A percentile compares a stretch with the other conserved stretches of the same genome.
phyloP scores from a whole-genome alignment of 1,140 invertebrate species.

The Panagrolaimus sp. region DNA sequence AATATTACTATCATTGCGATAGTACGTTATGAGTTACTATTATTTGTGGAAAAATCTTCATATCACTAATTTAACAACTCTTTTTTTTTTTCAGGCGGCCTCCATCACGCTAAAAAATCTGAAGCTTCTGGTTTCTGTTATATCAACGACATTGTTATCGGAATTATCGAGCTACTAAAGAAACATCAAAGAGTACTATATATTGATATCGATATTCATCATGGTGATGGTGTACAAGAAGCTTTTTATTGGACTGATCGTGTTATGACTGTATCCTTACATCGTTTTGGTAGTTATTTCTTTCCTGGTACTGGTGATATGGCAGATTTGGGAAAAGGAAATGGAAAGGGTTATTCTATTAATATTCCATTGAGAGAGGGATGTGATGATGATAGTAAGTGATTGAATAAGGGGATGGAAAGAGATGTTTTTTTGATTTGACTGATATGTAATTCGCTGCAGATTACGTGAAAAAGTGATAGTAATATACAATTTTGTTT shows the following conservation, averaged over 20 bases:
- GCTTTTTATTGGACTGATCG: conserved; percentile 96
- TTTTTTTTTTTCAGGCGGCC: too few species aligned
- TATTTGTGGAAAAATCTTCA: too few species aligned
- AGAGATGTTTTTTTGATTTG: too few species aligned
- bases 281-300: conserved; percentile 96
- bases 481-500: too few species aligned
- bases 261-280: conserved; percentile 98
- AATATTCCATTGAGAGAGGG: conserved; percentile 94
- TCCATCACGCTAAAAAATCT: conserved; percentile 99
- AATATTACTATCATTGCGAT: too few species aligned
- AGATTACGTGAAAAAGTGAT: too few species aligned
- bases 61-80: too few species aligned
- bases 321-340: conserved; percentile 87
- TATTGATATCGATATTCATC: conserved; percentile 98
- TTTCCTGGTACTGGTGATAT: conserved; percentile 94
- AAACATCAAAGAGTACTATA: conserved; percentile 74
- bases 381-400: conserved; percentile 80
- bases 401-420: too few species aligned
- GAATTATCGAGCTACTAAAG: conserved; percentile 85
- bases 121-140: conserved; percentile 96
- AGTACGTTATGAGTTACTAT: too few species aligned
- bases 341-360: conserved; percentile 86
- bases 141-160: conserved; percentile 95
- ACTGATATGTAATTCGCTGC: too few species aligned
- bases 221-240: conserved; percentile 98